Evolutionary conservation across 2,888 invertebrate species (phyloP).

Genomic region (Geotrupes spiniger): DNA sequence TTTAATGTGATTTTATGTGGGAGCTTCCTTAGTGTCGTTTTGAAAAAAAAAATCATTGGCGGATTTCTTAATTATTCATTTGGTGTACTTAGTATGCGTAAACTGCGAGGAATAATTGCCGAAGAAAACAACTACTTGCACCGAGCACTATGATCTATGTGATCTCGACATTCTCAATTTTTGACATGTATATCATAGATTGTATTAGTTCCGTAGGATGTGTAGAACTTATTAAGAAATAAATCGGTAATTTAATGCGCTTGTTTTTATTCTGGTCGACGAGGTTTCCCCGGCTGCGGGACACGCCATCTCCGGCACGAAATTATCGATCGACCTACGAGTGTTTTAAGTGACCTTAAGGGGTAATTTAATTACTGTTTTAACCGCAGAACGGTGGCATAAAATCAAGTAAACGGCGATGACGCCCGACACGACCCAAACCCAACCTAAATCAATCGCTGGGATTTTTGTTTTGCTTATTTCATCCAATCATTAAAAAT

Average conservation of each 20-base stretch:
- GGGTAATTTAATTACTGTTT: no score
- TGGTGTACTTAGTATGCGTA: conserved; percentile 31
- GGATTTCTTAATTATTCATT: conserved; percentile 5
- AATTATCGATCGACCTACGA: no score
- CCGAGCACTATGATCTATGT: conserved; percentile 30
- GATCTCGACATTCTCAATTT: conserved; percentile 43
- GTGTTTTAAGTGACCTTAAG: no score
- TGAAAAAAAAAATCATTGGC: neutral
- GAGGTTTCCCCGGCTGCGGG: neutral
- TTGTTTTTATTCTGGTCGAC: conserved; percentile 11
- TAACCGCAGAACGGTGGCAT: no score
- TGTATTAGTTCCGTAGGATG: conserved; percentile 35
- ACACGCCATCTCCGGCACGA: no score
- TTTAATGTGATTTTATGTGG: conserved; percentile 10
- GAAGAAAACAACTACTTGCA: conserved; percentile 28
- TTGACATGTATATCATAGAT: conserved; percentile 40
- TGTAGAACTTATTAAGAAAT: conserved; percentile 27
- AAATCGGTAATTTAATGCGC: conserved; percentile 23
- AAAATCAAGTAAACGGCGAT: no score
- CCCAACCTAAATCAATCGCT: no score
- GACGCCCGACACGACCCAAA: no score
- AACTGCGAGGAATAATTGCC: conserved; percentile 1
- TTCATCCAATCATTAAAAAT: no score
- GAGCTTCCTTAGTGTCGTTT: conserved; percentile 2
- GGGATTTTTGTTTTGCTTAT: no score